phyloP scores from a whole-genome alignment of 2,113 vertebrate genomes.

The Lepisosteus oculatus region DNA sequence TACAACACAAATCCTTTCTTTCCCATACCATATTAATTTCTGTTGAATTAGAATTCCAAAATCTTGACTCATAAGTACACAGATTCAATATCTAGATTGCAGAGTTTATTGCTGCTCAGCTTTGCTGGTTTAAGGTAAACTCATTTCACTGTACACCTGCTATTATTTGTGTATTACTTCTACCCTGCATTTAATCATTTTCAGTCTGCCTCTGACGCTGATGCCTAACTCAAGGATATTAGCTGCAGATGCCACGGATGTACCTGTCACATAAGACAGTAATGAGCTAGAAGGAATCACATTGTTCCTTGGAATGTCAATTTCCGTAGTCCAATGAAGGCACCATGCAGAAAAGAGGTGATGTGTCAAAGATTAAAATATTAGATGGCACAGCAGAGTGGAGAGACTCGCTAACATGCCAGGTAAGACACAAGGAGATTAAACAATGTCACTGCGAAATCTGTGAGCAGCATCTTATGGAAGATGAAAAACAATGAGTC shows the following conservation, averaged over 20 bases:
- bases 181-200: background rate
- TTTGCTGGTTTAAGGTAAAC: no score
- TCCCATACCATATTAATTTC: no score
- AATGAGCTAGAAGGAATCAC: conserved; percentile 19
- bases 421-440: conserved; percentile 24
- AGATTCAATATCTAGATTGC: no score
- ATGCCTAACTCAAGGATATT: conserved; percentile 25
- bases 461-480: background rate
- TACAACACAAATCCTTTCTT: no score
- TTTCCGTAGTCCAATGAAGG: conserved; percentile 21
- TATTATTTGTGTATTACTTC: no score
- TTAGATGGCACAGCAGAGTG: conserved; percentile 12
- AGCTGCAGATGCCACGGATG: conserved; percentile 24
- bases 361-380: conserved; percentile 33
- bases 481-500: conserved; percentile 14
- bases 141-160: no score
- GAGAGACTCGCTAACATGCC: conserved; percentile 23
- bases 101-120: no score
- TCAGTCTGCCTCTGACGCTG: background rate
- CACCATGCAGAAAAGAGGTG: conserved; percentile 23
- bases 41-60: no score
- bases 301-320: conserved; percentile 35
- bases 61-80: no score
- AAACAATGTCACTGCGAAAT: conserved; percentile 19
- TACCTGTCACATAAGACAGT: conserved; percentile 16